Base-by-base conservation (phyloP, 2,888 invertebrate species). In the Sclerodermus sp. region DNA sequence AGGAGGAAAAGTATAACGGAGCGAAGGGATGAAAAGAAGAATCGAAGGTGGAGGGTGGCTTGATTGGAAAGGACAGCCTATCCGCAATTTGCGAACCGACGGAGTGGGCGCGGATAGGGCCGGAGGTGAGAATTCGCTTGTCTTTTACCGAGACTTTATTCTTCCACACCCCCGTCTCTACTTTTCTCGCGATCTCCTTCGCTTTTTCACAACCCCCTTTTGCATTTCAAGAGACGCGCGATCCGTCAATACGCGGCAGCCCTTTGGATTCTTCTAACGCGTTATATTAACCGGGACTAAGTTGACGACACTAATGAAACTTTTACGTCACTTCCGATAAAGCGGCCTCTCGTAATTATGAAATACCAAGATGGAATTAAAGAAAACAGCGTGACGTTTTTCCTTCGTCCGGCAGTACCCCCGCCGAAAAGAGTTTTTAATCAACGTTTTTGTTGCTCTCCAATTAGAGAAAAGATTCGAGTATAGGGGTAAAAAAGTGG, bases 41-140 rank as follows among this genome's bases (percentile, higher is more conserved):
- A 23, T 23, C 23, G 23, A 8, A 23, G 23, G 23, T 23, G 23
- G 48, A 48, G 54, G 48, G 54, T 47, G 54, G 54, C 60, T 63
- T 71, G 73, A 71, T 72, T 71, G 71, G 70, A 71, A 71, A 71
- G 66, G 72, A 69, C 72, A 69, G 65, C 64, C 68, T 71, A 71
- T 68, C 63, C 66, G 72, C 66, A 71, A 71, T 71, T 71, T 71
- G 64, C 64, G 64, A 67, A 55, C 46, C 49, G 43, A 51, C 47
- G 52, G 57, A 49, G 50, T 48, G 45, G 37, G 47, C 52, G 53
- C 43, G 39, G 37, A 29, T 45, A 32, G 36, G 46, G 45, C 49
- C 49, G 56, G 55, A 70, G 66, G 68, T 70, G 70, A 66, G 63
- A 70, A 68, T 59, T 69, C 62, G 64, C 62, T 69, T 66, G 70